These are phyloP conservation scores for Gambusia yucatana DNA, from an alignment of 2,797 vertebrate species.

Conservation along the genomic window DNA sequence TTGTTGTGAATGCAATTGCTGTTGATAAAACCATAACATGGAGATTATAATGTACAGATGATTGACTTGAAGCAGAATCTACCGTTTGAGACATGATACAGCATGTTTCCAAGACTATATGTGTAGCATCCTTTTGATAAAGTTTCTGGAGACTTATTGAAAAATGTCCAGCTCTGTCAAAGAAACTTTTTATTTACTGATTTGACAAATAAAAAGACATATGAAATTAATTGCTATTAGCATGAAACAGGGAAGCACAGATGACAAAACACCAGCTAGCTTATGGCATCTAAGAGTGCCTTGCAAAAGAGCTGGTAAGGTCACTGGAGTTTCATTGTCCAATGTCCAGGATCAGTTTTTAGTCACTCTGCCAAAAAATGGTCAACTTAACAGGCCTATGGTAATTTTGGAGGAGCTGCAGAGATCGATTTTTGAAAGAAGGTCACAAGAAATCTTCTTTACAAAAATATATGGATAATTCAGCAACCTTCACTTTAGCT, in stretches of 20 bases:
- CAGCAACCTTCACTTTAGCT: background rate
- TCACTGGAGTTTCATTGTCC: background rate
- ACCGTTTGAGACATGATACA: background rate
- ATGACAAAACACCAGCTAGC: background rate
- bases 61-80: slow-evolving; percentile 28
- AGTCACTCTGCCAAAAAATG: background rate
- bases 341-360: background rate
- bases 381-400: background rate
- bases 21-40: slow-evolving; percentile 44
- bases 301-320: background rate
- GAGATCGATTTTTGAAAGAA: background rate
- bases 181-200: background rate
- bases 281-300: background rate
- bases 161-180: background rate
- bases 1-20: slow-evolving; percentile 14
- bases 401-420: background rate
- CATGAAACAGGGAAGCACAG: background rate
- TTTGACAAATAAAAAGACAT: background rate
- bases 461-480: background rate
- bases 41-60: slow-evolving; percentile 46
- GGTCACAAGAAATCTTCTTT: background rate
- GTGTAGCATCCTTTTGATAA: background rate
- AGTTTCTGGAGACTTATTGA: background rate
- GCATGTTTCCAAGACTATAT: background rate
- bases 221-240: background rate